Percentiles rank a stretch among this genome's conserved stretches.
phyloP scores from a whole-genome alignment of 2,113 vertebrate species.

The Lethenteron reissneri region DNA sequence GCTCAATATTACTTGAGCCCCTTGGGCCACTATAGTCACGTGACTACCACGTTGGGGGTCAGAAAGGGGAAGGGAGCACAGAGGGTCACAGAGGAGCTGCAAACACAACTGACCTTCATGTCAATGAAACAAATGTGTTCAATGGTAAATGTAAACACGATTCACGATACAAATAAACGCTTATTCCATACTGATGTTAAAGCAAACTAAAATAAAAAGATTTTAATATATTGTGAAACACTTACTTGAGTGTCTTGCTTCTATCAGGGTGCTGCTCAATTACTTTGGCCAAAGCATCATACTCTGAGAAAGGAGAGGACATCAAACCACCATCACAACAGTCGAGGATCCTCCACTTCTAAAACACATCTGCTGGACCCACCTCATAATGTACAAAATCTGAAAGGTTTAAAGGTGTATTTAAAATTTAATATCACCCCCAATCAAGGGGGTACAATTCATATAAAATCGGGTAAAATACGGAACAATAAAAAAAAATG shows the following conservation, averaged over 20 bases:
- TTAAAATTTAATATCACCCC: neutral
- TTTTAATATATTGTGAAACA: constrained; percentile 9
- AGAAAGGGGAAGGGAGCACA: too few species aligned
- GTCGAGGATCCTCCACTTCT: neutral
- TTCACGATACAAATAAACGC: too few species aligned
- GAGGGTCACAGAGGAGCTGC: too few species aligned
- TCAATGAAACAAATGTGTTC: too few species aligned
- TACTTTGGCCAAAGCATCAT: constrained; percentile 87
- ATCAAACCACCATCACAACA: neutral
- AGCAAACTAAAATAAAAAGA: too few species aligned
- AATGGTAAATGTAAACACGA: too few species aligned
- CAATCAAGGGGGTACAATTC: neutral
- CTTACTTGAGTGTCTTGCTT: constrained; percentile 83
- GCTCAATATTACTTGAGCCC: too few species aligned
- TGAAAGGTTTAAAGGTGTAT: neutral
- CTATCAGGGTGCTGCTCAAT: constrained; percentile 91
- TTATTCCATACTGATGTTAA: too few species aligned
- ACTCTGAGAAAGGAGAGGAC: constrained; percentile 34
- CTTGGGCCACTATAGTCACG: too few species aligned
- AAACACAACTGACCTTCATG: too few species aligned
- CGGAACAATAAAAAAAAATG: neutral
- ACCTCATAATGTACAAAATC: neutral
- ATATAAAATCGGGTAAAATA: neutral
- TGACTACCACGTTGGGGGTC: too few species aligned
- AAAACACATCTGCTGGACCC: neutral